These are phyloP conservation scores for Tetramorium bicarinatum DNA, from an alignment of 2,888 invertebrate genomes.

Conservation along the genomic window DNA sequence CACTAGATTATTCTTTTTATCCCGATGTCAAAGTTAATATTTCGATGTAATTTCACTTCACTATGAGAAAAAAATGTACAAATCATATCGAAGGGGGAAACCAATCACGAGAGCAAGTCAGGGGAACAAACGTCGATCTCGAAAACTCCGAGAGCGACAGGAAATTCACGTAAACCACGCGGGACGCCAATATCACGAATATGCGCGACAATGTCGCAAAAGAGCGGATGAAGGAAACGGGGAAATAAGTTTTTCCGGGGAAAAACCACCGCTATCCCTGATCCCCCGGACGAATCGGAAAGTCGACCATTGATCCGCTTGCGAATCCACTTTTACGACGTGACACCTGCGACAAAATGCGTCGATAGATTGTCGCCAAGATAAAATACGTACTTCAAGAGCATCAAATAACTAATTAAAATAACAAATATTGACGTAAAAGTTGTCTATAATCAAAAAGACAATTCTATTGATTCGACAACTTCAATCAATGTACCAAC, in stretches of 20 bases:
- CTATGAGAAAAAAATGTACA: not conserved
- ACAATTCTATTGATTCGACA: not conserved
- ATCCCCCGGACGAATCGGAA: conserved; percentile 54
- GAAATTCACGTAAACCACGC: conserved; percentile 45
- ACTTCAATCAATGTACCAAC: not conserved
- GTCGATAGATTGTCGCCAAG: conserved; percentile 50
- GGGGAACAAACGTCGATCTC: conserved; percentile 42
- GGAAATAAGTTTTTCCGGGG: conserved; percentile 44
- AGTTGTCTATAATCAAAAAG: not conserved
- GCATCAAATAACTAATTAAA: conserved; percentile 15
- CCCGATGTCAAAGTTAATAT: not conserved
- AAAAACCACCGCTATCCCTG: conserved; percentile 29
- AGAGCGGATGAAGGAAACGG: conserved; percentile 40
- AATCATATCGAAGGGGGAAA: not conserved
- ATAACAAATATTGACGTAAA: not conserved
- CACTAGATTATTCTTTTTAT: not conserved
- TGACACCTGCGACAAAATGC: conserved; percentile 62
- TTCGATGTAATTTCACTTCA: conserved; percentile 11
- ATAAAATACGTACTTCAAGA: conserved; percentile 41
- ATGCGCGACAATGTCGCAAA: conserved; percentile 47
- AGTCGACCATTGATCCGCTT: conserved; percentile 55
- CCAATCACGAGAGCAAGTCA: conserved; percentile 27
- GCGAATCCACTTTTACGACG: conserved; percentile 64
- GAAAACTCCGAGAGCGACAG: conserved; percentile 25
- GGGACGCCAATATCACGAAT: conserved; percentile 51